Conservation (phyloP, 2,113 vertebrate species). For the Colistium nudipinnis region DNA sequence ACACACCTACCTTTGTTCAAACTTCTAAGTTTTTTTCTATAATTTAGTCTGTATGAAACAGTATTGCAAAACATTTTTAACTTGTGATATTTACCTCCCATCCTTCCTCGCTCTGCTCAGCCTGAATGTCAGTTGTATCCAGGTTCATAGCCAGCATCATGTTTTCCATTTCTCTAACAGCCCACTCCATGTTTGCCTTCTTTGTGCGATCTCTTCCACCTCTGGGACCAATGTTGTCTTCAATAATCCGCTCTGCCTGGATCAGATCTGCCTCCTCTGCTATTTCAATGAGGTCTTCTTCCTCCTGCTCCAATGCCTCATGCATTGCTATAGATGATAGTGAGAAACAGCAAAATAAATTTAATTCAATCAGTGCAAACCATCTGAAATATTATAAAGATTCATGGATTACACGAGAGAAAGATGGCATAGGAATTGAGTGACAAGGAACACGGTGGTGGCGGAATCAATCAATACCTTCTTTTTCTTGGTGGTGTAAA, state of each 20-base stretch:
- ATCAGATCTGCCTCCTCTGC: constrained; percentile 90
- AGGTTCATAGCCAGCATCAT: constrained; percentile 84
- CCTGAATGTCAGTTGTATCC: constrained; percentile 63
- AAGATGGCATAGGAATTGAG: not conserved
- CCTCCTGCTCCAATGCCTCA: constrained; percentile 64
- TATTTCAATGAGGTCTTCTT: constrained; percentile 83
- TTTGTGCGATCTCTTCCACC: constrained; percentile 1
- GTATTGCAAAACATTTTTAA: not conserved
- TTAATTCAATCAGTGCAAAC: not conserved
- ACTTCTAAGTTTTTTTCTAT: not conserved
- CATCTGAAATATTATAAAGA: not conserved
- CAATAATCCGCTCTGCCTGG: constrained; percentile 88
- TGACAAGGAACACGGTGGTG: no score
- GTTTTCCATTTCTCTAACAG: constrained; percentile 66
- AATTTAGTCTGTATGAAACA: not conserved
- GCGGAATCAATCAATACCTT: no score
- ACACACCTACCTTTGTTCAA: not conserved
- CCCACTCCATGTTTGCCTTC: constrained; percentile 43
- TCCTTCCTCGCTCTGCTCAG: constrained; percentile 34
- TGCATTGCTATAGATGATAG: constrained; percentile 45
- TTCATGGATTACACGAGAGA: not conserved
- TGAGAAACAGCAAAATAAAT: not conserved
- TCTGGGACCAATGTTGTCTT: constrained; percentile 75
- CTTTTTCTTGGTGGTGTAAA: no score
- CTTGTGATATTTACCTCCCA: constrained; percentile 66